phyloP scores from a whole-genome alignment of 2,797 vertebrate species.

The Coilia nasus region DNA sequence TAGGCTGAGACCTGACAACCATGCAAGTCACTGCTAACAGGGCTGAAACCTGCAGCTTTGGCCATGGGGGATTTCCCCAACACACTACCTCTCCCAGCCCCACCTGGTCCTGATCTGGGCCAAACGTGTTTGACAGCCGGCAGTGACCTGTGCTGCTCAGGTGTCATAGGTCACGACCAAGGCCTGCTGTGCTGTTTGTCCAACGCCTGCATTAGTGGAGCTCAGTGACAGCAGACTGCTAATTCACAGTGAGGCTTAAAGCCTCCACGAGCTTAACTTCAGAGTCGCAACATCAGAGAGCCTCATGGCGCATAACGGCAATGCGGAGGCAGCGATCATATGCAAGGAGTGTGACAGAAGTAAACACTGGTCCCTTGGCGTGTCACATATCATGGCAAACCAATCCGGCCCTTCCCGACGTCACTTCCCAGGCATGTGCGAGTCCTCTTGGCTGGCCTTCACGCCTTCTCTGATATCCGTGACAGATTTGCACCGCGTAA shows the following conservation, averaged over 20 bases:
- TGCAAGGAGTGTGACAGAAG: too few species aligned
- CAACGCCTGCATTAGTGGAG: background rate
- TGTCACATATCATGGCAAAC: background rate
- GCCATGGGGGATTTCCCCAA: background rate
- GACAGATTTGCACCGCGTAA: background rate
- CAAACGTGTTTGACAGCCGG: background rate
- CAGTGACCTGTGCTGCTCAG: background rate
- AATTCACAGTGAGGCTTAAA: background rate
- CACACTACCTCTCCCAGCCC: background rate
- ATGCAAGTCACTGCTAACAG: too few species aligned
- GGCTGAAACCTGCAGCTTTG: background rate
- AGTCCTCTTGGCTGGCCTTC: background rate
- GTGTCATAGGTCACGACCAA: background rate
- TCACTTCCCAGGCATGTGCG: background rate
- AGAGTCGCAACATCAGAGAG: background rate
- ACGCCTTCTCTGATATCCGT: background rate
- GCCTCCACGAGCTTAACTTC: background rate
- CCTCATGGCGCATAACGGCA: background rate
- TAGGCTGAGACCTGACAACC: too few species aligned
- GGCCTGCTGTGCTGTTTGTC: background rate
- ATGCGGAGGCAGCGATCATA: too few species aligned
- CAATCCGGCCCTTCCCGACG: background rate
- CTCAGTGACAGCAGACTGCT: constrained; percentile 6
- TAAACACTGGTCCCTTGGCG: too few species aligned
- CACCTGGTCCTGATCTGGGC: background rate